phyloP scores from a whole-genome alignment of 2,113 vertebrate genomes.

The Buteo buteo region DNA sequence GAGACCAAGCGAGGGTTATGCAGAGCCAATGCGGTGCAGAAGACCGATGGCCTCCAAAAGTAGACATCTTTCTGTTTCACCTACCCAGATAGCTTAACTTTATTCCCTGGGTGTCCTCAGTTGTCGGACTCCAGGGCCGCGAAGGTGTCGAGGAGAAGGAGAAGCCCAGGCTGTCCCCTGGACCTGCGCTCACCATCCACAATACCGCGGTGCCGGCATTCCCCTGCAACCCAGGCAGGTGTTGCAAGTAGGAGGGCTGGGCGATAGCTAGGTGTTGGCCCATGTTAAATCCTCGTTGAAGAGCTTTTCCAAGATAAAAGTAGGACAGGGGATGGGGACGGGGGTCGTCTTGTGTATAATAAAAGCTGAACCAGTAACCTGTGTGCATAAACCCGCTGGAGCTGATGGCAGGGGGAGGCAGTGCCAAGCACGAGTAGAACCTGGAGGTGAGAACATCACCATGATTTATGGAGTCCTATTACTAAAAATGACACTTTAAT shows the following conservation, averaged over 20 bases:
- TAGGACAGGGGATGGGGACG: rapidly evolving
- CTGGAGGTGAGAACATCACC: not conserved
- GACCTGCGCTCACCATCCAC: not conserved
- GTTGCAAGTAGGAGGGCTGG: not conserved
- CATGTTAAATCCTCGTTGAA: not conserved
- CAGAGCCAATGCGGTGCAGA: not conserved
- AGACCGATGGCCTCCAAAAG: not conserved
- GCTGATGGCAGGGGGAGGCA: not conserved
- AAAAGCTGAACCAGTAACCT: not conserved
- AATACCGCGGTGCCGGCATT: rapidly evolving
- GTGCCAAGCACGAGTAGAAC: not conserved
- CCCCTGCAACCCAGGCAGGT: not conserved
- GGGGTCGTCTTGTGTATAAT: not conserved
- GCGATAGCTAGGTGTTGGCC: not conserved
- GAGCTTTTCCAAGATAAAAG: not conserved
- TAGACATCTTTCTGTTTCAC: not conserved
- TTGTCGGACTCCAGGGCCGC: rapidly evolving
- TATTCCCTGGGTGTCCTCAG: not conserved
- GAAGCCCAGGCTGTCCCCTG: not conserved
- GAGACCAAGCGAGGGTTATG: not conserved
- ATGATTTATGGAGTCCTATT: conserved; percentile 15
- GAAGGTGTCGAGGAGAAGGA: not conserved
- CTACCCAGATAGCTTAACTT: not conserved
- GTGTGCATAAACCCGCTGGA: not conserved
- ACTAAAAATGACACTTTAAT: conserved; percentile 21